Evolutionary conservation across 2,797 vertebrate species (phyloP), one percentile per base, ranked within the genome.

Genomic region (Tympanoctomys barrerae): DNA sequence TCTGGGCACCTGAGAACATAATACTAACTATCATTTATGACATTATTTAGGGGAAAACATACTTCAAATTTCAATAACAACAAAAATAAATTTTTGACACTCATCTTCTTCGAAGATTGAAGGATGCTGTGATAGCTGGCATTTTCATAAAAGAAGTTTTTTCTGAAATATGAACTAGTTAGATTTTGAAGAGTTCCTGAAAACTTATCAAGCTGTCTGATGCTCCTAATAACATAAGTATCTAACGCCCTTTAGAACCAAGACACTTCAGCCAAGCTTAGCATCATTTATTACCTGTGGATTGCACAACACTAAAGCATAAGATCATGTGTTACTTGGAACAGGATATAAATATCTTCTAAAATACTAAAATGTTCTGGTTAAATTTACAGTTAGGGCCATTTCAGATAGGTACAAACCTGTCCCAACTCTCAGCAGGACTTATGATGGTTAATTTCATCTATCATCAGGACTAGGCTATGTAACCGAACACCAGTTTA

Each of bases 281-380:
- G 78, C 64, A 54, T 77, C 73, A 82, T 52, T 52, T 13, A 12
- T 52, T 81, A 64, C 78, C 70, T 87, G 3, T 78, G 59, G 46
- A 26, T 7, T 59, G 61, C 31, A 39, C 24, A 71, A 59, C 68
- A 83, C 64, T 80, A 84, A 95, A 75, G 19, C 19, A 2, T 70
- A 33, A 91, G 18, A 89, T 95, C 81, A 57, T 46, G n/a, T 39
- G 94, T 91, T 82, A 85, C 62, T 89, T 83, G 75, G 81, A 91
- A 79, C 26, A 78, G 54, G 80, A 94, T 68, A 71, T 84, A 90
- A 93, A 66, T 93, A 81, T 36, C 54, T 88, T 85, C 31, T 77
- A 80, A 75, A 92, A 86, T 54, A 85, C 73, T 90, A 81, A 78
- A 85, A n/a, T 59, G 66, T 13, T 96, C 71, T 93, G 36, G 49